phyloP scores from a whole-genome alignment of 1,140 invertebrate genomes.

The Trichogramma pretiosum region DNA sequence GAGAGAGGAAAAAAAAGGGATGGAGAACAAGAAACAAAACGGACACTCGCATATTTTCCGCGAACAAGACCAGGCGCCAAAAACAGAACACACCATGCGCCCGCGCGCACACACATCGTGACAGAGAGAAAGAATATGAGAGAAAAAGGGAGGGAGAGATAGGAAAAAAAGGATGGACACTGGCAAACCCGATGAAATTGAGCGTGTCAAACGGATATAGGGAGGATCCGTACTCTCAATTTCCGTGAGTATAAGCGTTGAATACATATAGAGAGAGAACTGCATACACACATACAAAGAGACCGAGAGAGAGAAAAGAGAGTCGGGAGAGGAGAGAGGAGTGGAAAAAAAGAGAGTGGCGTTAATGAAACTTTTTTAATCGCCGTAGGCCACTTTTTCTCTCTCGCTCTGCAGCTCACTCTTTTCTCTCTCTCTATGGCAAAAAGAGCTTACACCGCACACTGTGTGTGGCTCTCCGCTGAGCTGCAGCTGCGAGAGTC shows the following conservation, averaged over 20 bases:
- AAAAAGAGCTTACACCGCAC: too few relatives aligned
- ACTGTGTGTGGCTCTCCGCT: too few relatives aligned
- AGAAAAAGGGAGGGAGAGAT: not conserved
- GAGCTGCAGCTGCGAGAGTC: too few relatives aligned
- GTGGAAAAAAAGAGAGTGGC: too few relatives aligned
- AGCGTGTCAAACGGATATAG: conserved; percentile 29
- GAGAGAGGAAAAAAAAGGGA: not conserved
- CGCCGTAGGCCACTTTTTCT: conserved; percentile 27
- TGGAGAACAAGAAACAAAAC: not conserved
- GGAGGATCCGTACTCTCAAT: conserved; percentile 29
- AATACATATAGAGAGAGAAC: conserved; percentile 11
- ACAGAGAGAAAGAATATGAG: not conserved
- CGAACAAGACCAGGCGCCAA: too few relatives aligned
- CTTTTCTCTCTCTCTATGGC: conserved; percentile 1
- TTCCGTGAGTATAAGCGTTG: conserved; percentile 22
- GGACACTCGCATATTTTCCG: not conserved
- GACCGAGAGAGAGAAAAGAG: too few relatives aligned
- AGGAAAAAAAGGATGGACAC: conserved; percentile 8
- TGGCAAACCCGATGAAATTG: conserved; percentile 27
- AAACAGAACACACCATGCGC: too few relatives aligned
- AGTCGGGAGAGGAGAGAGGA: too few relatives aligned
- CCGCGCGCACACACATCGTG: too few relatives aligned
- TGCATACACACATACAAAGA: not conserved
- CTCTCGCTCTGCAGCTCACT: conserved; percentile 10
- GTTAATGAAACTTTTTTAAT: conserved; percentile 38